A percentile compares a stretch with the other conserved stretches of the same genome.
Conservation (phyloP, 35 echinoderm and acorn worm species). For the Heliocidaris tuberculata region DNA sequence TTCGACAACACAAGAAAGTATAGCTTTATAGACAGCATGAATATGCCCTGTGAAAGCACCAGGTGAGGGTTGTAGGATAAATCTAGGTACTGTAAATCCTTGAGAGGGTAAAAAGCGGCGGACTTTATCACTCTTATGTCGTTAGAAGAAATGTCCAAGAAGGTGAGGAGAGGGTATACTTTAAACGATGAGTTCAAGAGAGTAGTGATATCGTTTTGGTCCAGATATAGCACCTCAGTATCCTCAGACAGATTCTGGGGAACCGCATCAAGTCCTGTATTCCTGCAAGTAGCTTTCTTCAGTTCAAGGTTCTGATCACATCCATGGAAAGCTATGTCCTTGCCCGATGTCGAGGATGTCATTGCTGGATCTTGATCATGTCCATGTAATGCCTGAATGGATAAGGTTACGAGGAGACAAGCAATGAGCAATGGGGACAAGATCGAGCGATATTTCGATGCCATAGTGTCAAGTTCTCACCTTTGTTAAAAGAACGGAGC, state of each 20-base stretch:
- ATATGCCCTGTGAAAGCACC: neutral
- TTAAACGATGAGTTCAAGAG: neutral
- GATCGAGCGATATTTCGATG: too few species aligned
- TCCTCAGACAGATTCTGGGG: neutral
- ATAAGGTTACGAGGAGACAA: too few species aligned
- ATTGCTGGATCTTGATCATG: too few species aligned
- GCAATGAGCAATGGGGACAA: too few species aligned
- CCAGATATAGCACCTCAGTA: neutral
- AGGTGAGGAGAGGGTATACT: neutral
- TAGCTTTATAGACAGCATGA: neutral
- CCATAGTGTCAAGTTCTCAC: too few species aligned
- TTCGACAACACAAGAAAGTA: neutral
- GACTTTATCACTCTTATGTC: neutral
- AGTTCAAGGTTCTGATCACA: too few species aligned
- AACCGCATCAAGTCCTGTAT: neutral
- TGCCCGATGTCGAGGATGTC: too few species aligned
- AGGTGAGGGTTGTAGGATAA: neutral
- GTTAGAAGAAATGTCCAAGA: neutral
- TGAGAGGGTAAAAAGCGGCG: neutral
- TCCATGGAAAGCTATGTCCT: too few species aligned
- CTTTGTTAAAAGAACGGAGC: too few species aligned
- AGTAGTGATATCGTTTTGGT: neutral
- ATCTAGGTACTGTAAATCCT: neutral
- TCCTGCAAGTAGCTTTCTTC: too few species aligned
- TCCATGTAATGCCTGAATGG: too few species aligned